Evolutionary conservation across 2,888 invertebrate species (phyloP).

Genomic region (Campaea margaritaria): DNA sequence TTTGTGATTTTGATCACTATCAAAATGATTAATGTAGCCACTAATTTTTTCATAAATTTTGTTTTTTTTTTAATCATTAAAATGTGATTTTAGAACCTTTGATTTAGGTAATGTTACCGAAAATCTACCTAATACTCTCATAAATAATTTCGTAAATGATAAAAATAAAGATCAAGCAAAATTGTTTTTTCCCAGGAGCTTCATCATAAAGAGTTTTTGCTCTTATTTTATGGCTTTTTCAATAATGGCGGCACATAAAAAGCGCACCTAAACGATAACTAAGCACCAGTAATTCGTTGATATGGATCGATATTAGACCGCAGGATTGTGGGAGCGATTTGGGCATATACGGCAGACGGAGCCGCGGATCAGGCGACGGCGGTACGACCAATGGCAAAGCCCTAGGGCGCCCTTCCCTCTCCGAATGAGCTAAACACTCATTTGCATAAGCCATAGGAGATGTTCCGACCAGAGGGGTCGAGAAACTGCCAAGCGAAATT

Average conservation of each 20-base stretch:
- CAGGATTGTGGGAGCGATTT: constrained; percentile 59
- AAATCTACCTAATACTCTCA: background rate
- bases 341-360: constrained; percentile 48
- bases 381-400: constrained; percentile 41
- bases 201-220: constrained; percentile 33
- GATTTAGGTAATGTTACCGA: background rate
- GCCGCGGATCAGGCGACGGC: constrained; percentile 45
- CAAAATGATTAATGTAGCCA: too few relatives aligned
- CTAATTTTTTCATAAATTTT: too few relatives aligned
- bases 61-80: too few relatives aligned
- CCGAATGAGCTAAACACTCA: constrained; percentile 43
- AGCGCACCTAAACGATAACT: constrained; percentile 54
- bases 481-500: constrained; percentile 21
- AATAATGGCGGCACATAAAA: constrained; percentile 43
- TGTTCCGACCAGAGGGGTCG: constrained; percentile 36
- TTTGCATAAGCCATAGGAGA: constrained; percentile 53
- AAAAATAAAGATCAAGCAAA: background rate
- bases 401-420: constrained; percentile 48
- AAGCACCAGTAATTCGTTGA: constrained; percentile 54
- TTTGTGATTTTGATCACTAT: too few relatives aligned
- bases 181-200: background rate
- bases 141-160: background rate
- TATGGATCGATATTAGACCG: constrained; percentile 53
- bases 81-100: too few relatives aligned
- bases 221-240: constrained; percentile 41